Base-by-base conservation (phyloP, 2,113 vertebrate genomes). In the Alligator mississippiensis region DNA sequence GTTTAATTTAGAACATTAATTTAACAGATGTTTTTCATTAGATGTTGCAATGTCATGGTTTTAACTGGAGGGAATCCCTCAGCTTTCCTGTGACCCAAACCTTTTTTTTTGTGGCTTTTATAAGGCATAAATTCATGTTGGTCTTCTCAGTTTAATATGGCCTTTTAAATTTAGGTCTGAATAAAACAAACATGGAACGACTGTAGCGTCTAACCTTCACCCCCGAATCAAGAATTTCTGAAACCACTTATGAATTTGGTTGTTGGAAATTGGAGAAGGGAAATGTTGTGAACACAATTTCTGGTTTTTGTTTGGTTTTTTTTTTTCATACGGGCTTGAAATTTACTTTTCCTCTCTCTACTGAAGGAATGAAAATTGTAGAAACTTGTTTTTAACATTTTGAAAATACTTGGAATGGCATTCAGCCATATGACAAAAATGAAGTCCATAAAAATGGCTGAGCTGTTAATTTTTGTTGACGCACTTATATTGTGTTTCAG, bases 371-470 rank as follows among this genome's bases (percentile, higher is more conserved):
- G 34, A 24, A 47, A 47, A 74, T 16, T 38, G 38, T 16, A 38
- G 14, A 38, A 8, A 2, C 62, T 76, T 38, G 93, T 86, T 60
- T 57, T 82, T 90, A 64, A 47, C 21, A 24, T 11, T 17, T 77
- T 4, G 4, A 5, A 66, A 59, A 63, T 28, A 92, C 82, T 27
- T 0, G 0, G 74, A 85, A 63, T n/a, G 87, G 87, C 54, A 54
- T 14, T 25, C 9, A n/a, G 8, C 19, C 62, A 18, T 87, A 3
- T 1, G 60, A 30, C 76, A 59, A 80, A 64, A 9, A 30, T 2
- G 2, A 0, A 0, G 2, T 75, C 85, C 59, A 64, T 27, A 25
- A 85, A 38, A 47, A 22, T 47, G 22, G 19, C 47, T 38, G 34
- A 74, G 24, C 11, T 14, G 34, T 22, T 47, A 47, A 38, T 47